Conservation (phyloP, 1,140 invertebrate species). For the Drosophila nasuta region DNA sequence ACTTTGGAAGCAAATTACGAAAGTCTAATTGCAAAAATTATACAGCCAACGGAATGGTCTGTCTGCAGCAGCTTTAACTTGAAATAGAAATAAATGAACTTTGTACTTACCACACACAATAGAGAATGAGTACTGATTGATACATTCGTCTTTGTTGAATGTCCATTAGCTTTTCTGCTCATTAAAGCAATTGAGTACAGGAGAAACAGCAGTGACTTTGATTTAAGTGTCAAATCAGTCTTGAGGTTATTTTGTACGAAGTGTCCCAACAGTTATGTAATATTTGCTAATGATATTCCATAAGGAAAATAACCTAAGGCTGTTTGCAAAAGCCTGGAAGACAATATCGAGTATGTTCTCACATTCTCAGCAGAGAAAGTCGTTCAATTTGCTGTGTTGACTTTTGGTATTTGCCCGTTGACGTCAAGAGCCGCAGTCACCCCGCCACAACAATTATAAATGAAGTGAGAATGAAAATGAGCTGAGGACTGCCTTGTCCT, state of each 20-base stretch:
- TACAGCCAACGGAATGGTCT: conserved; percentile 5
- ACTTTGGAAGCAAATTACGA: conserved; percentile 54
- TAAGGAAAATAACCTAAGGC: conserved; percentile 34
- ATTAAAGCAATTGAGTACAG: conserved; percentile 24
- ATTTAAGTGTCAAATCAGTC: conserved; percentile 34
- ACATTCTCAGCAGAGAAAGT: conserved; percentile 46
- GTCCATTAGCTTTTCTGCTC: conserved; percentile 10
- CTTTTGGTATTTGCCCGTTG: conserved; percentile 45
- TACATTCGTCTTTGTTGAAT: neutral
- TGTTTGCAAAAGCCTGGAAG: conserved; percentile 41
- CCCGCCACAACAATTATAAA: conserved; percentile 55
- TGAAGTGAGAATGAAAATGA: conserved; percentile 44
- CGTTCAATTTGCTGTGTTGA: conserved; percentile 59
- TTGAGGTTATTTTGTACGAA: neutral
- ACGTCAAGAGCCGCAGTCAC: conserved; percentile 53
- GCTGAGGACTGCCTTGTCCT: conserved; percentile 8
- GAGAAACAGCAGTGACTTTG: neutral
- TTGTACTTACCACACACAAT: neutral
- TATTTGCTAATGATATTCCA: conserved; percentile 43
- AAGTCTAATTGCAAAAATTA: conserved; percentile 60
- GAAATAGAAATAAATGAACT: neutral
- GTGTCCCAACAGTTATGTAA: conserved; percentile 7
- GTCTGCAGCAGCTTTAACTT: conserved; percentile 17
- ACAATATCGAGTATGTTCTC: conserved; percentile 64
- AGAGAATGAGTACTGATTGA: neutral